These are phyloP conservation scores for Rotaria macrura DNA, from an alignment of 2,888 invertebrate species.

Conservation along the genomic window DNA sequence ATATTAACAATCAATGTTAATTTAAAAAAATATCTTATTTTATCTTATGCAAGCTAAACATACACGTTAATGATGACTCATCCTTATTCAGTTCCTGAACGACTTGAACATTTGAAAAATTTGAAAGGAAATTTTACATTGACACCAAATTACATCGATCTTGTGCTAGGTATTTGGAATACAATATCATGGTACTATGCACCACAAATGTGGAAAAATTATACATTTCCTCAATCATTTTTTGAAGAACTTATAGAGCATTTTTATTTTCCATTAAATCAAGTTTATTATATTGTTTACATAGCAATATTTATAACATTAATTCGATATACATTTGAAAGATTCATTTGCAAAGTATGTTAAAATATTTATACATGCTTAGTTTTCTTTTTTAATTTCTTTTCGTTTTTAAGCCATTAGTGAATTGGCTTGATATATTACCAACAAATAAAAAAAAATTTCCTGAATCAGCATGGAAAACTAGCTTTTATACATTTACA, in stretches of 20 bases:
- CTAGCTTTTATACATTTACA: constrained; percentile 44
- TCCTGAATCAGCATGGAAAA: constrained; percentile 51
- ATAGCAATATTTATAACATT: constrained; percentile 30
- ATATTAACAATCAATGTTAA: not conserved
- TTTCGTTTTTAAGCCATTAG: constrained; percentile 40
- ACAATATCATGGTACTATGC: constrained; percentile 31
- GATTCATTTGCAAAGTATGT: constrained; percentile 21
- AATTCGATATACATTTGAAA: constrained; percentile 23
- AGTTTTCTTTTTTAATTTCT: not conserved
- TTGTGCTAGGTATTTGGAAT: constrained; percentile 26
- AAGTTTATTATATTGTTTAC: constrained; percentile 23
- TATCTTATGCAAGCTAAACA: not conserved
- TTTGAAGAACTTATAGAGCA: constrained; percentile 23
- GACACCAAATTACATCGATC: constrained; percentile 26
- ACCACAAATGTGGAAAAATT: constrained; percentile 27
- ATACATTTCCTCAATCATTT: constrained; percentile 28
- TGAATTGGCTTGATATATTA: constrained; percentile 38
- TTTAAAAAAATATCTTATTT: not conserved
- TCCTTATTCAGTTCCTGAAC: not conserved
- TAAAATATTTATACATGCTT: not conserved
- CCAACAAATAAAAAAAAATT: constrained; percentile 42
- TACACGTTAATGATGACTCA: not conserved
- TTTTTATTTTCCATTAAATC: constrained; percentile 25
- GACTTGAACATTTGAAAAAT: not conserved
- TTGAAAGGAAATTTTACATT: constrained; percentile 18